Base-by-base conservation (phyloP, 2,888 invertebrate genomes). In the Serrognathus titanus region DNA sequence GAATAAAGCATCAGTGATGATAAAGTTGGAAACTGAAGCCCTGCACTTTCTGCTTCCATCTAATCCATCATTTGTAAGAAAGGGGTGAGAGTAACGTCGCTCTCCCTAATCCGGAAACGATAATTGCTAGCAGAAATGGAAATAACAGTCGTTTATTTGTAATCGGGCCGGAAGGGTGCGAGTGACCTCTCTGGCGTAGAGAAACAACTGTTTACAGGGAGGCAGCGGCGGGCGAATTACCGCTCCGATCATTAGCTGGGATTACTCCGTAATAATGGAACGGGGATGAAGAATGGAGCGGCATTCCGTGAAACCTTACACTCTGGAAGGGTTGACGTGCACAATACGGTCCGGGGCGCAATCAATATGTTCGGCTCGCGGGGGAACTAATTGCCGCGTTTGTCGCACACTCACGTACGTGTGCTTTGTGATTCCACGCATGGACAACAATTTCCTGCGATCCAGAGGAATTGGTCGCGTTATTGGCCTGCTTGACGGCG, bases 61-160 rank as follows among this genome's bases (percentile, higher is more conserved):
- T 70, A 70, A 73, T 72, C 73, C 69, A 73, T 74, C 75, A 73
- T 73, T 73, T 70, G 71, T 66, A 51, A 63, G 66, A 64, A 69
- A 70, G 70, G 72, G 71, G 71, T 69, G 63, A 62, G 63, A 57
- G 61, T 59, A 67, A 65, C 66, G 60, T 59, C 48, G 58, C 53
- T 56, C 48, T 57, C 71, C 71, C 70, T 70, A 72, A 74, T 71
- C 72, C 74, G 74, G 75, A 76, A 76, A 74, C 74, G 74, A 75
- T 76, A 75, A 76, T 76, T 75, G 75, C 69, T 68, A 74, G 71
- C 73, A 74, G 74, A 74, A 75, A 71, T 69, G 71, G 69, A 69
- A 71, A 71, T 71, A 71, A 71, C 71, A 71, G 66, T 69, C 71
- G 69, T 71, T 71, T 69, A 69, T 69, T 66, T 69, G 71, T 69